Evolutionary conservation across 2,888 invertebrate genomes (phyloP).

Genomic region (Monochamus alternatus): DNA sequence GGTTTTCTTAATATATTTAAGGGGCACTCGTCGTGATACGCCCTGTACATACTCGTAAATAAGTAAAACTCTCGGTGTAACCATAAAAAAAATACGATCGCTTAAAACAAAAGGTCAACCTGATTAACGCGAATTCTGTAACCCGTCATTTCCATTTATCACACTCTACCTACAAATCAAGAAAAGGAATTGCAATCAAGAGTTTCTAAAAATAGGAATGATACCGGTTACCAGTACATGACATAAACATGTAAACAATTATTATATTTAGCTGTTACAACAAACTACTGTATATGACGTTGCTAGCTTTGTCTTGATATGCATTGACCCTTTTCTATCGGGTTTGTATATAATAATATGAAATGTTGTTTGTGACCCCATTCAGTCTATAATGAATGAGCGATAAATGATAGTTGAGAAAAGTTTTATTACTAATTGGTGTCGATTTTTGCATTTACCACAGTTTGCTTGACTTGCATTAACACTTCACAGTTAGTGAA

Average conservation of each 20-base stretch:
- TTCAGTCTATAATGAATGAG: too few relatives aligned
- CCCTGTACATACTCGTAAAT: too few relatives aligned
- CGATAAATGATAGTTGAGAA: too few relatives aligned
- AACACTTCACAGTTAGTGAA: too few relatives aligned
- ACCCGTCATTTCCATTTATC: background rate
- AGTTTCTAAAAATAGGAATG: slow-evolving; percentile 9
- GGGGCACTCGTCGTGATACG: too few relatives aligned
- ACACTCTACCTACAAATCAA: slow-evolving; percentile 3
- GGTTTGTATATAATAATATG: too few relatives aligned
- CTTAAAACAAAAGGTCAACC: background rate
- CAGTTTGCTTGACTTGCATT: too few relatives aligned
- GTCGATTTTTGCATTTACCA: too few relatives aligned
- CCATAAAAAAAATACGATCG: background rate
- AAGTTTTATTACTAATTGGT: too few relatives aligned
- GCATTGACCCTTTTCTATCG: background rate
- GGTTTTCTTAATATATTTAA: too few relatives aligned
- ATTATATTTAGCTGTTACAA: slow-evolving; percentile 2
- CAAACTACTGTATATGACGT: background rate
- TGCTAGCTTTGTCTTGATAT: background rate
- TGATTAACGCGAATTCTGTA: background rate
- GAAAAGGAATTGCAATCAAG: background rate
- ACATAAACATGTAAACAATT: slow-evolving; percentile 10
- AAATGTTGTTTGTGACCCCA: too few relatives aligned
- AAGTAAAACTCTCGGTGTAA: too few relatives aligned
- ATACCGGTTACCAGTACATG: background rate